Conservation (phyloP, 2,888 invertebrate genomes). For the Dichetophora obliterata region DNA sequence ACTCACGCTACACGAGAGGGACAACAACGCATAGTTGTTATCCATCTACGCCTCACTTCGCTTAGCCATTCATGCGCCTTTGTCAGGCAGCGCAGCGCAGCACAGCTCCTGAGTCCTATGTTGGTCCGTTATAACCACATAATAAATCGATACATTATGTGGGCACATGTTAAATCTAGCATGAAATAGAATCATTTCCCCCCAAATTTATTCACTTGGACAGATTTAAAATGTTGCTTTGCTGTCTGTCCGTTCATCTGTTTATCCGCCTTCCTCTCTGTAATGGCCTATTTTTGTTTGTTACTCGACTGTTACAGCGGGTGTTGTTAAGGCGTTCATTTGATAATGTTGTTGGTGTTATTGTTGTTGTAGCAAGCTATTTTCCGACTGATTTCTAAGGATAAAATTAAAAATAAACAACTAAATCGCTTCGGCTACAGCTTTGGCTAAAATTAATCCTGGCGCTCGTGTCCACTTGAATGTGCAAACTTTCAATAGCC, state of each 20-base stretch:
- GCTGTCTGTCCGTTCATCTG: neutral
- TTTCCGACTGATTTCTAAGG: conserved; percentile 2
- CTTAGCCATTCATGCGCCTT: neutral
- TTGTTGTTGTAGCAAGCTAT: neutral
- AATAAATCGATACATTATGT: conserved; percentile 69
- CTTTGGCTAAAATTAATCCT: neutral
- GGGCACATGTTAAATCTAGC: conserved; percentile 68
- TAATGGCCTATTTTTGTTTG: neutral
- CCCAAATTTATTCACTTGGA: conserved; percentile 61
- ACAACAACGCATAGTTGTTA: neutral
- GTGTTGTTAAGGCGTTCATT: neutral
- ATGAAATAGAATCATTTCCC: conserved; percentile 69
- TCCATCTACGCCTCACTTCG: neutral
- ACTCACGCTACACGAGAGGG: neutral
- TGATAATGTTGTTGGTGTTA: neutral
- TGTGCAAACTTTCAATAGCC: neutral
- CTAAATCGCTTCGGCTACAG: neutral
- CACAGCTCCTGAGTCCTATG: neutral
- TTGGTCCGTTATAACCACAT: conserved; percentile 53
- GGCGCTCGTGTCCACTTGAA: conserved; percentile 2
- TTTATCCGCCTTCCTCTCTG: neutral
- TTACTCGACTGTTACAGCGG: neutral
- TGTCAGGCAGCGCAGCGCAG: neutral
- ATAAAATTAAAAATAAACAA: conserved; percentile 5
- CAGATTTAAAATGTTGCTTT: conserved; percentile 19